Evolutionary conservation across 1,140 invertebrate species (phyloP).

Genomic region (Nautilus pompilius): DNA sequence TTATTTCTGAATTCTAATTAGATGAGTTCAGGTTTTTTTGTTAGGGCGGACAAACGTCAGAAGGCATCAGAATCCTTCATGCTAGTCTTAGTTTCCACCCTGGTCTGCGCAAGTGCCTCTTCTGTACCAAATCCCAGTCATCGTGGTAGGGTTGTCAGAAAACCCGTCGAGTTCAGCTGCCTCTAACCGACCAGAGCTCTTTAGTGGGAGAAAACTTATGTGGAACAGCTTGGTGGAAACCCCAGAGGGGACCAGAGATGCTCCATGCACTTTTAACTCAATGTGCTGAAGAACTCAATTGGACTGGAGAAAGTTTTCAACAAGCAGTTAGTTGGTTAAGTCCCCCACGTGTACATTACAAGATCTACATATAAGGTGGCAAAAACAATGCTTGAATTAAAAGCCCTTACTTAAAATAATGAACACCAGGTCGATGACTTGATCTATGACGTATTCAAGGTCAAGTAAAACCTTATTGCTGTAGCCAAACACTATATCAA

Average conservation of each 20-base stretch:
- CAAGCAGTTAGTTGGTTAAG: background rate
- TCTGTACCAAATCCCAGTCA: no score
- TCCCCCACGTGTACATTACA: background rate
- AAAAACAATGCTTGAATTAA: background rate
- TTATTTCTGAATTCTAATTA: no score
- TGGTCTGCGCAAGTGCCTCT: no score
- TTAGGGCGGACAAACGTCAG: no score
- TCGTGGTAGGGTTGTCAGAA: no score
- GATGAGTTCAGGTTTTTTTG: no score
- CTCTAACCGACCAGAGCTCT: no score
- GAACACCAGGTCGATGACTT: constrained; percentile 39
- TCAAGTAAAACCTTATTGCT: constrained; percentile 33
- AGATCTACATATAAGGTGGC: background rate
- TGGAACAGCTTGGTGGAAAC: background rate
- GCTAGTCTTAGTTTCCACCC: no score
- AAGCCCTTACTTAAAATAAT: constrained; percentile 35
- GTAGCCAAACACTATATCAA: constrained; percentile 38
- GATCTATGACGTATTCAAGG: constrained; percentile 31
- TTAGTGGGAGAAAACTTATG: no score
- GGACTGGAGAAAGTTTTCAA: background rate
- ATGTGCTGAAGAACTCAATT: background rate
- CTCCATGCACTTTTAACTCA: background rate
- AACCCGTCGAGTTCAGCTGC: no score
- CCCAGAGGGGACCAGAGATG: background rate
- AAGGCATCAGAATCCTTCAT: no score